Evolutionary conservation across 2,113 vertebrate species (phyloP).

Genomic region (Zosterops japonicus): DNA sequence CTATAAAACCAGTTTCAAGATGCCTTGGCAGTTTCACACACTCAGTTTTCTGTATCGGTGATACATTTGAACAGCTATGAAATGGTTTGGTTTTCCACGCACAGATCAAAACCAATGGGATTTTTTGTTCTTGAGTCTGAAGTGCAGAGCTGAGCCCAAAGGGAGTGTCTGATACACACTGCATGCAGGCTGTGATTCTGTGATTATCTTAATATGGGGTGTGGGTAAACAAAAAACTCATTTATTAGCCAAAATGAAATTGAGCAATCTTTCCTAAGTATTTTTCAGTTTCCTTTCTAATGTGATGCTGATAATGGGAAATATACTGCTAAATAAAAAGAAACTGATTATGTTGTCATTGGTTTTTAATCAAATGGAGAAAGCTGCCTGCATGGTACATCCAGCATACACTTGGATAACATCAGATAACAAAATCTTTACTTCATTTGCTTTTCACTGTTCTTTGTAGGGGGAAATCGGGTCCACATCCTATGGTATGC

Average conservation of each 20-base stretch:
- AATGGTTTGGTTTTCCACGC: not conserved
- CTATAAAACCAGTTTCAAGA: not conserved
- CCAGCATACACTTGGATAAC: not conserved
- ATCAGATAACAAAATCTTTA: not conserved
- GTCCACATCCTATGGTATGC: not conserved
- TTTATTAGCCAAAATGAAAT: not conserved
- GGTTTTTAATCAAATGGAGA: not conserved
- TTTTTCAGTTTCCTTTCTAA: not conserved
- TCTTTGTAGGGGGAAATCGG: not conserved
- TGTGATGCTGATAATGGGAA: not conserved
- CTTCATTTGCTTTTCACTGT: not conserved
- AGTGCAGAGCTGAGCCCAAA: not conserved
- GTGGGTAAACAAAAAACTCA: not conserved
- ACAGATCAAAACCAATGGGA: not conserved
- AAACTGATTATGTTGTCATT: not conserved
- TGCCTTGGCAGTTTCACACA: not conserved
- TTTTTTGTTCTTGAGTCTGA: not conserved
- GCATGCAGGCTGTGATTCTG: not conserved
- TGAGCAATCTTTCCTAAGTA: not conserved
- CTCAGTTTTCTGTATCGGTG: not conserved
- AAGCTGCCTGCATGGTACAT: not conserved
- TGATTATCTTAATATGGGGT: not conserved
- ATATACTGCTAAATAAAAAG: not conserved
- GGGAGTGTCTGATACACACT: not conserved
- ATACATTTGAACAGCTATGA: not conserved